Evolutionary conservation across 2,888 invertebrate genomes (phyloP), one percentile per base, ranked within the genome.

Genomic region (Tholera decimalis): DNA sequence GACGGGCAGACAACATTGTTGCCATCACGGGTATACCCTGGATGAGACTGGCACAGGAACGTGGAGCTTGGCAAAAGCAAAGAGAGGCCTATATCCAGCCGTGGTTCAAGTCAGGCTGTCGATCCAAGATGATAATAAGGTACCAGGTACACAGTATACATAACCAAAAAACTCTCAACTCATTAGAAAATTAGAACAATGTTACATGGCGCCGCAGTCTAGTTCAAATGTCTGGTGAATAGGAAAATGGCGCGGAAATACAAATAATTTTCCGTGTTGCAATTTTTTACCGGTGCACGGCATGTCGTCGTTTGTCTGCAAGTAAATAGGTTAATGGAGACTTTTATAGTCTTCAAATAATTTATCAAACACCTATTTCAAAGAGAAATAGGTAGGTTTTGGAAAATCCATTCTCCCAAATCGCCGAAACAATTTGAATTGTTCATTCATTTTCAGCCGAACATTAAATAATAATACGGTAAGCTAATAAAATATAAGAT

Each of bases 241-340:
- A 18, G 11, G 18, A 53, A 72, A 54, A 53, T 54, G 13, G 9
- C 28, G 11, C 0, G 20, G 9, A 24, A 73, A 49, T n/a, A 49
- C 18, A 9, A 58, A 68, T 58, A 66, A 56, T 41, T 49, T 53
- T 26, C 20, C 22, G 18, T 11, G 37, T 22, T 71, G 70, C 46
- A 53, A 41, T 68, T 74, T 58, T 74, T 68, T 24, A 75, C 51
- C 26, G 26, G 15, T 70, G 67, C 70, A 70, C 67, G 67, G 44
- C 41, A 39, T 47, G 57, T 67, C 70, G 26, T 33, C 67, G 35
- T 73, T 39, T 51, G 20, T 67, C 67, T 44, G 66, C 55, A 37
- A 43, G 33, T 22, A 73, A 73, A n/a, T 73, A 73, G 74, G 73
- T 55, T 67, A 44, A 22, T 66, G 37, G 22, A 43, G 66, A 69